Percentiles rank a stretch among this genome's conserved stretches.
Conservation (phyloP, 2,113 vertebrate species). For the Crypturellus undulatus region DNA sequence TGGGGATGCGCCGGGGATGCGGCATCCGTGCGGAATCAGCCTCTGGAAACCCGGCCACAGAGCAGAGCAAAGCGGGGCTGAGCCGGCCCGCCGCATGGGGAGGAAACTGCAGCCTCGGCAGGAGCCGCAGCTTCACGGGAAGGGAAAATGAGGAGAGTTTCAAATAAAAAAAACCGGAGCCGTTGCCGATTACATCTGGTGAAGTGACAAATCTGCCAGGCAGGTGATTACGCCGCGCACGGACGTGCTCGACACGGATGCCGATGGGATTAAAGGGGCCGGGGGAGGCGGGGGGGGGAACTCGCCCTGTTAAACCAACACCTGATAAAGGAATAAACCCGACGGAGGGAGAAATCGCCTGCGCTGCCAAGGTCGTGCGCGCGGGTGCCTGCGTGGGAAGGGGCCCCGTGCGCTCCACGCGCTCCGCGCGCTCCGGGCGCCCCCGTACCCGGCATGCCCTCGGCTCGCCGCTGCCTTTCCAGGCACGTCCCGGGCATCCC, state of each 20-base stretch:
- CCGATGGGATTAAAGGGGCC: conserved; percentile 63
- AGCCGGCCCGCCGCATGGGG: no score
- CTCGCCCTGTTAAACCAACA: conserved; percentile 62
- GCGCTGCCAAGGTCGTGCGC: neutral
- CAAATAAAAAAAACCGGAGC: neutral
- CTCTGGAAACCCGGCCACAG: no score
- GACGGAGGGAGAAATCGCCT: neutral
- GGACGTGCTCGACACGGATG: conserved; percentile 59
- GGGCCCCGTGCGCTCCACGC: no score
- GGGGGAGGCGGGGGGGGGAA: neutral
- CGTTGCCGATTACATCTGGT: conserved; percentile 67
- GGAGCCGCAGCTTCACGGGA: conserved; percentile 31
- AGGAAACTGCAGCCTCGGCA: neutral
- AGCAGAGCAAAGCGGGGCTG: no score
- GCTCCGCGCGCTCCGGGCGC: rapidly evolving
- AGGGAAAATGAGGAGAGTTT: conserved; percentile 13
- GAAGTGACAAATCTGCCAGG: conserved; percentile 70
- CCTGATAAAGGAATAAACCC: conserved; percentile 48
- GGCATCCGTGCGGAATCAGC: no score
- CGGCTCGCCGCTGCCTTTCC: conserved; percentile 64
- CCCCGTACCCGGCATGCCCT: conserved; percentile 71
- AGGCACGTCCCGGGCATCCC: conserved; percentile 76
- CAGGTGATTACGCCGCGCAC: conserved; percentile 64
- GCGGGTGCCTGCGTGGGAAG: neutral
- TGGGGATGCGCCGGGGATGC: no score